Percentiles rank a stretch among this genome's conserved stretches.
These are phyloP conservation scores for Rhaphigaster nebulosa DNA, from an alignment of 2,888 invertebrate genomes.

Conservation along the genomic window DNA sequence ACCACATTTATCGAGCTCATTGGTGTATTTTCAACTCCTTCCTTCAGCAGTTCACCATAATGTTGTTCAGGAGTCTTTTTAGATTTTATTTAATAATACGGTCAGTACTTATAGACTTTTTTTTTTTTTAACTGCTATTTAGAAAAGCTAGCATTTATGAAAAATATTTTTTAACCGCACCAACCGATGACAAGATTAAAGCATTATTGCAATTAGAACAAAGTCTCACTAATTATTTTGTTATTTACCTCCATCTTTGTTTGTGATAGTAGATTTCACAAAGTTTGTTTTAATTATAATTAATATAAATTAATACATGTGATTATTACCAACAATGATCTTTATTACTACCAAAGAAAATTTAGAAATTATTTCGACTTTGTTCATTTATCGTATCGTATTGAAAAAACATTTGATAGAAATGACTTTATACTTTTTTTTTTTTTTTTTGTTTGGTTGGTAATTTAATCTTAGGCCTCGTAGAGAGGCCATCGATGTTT, in stretches of 20 bases:
- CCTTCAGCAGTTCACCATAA: too few relatives aligned
- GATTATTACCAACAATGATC: background rate
- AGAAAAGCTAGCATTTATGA: background rate
- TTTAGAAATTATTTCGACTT: background rate
- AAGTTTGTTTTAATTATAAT: background rate
- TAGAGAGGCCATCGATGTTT: too few relatives aligned
- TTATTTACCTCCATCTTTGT: background rate
- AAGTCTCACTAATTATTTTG: background rate
- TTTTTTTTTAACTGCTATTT: background rate
- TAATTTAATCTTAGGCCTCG: too few relatives aligned
- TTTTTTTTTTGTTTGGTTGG: too few relatives aligned
- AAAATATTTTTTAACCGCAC: background rate
- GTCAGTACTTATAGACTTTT: too few relatives aligned
- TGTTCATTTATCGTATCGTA: too few relatives aligned
- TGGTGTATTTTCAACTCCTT: too few relatives aligned
- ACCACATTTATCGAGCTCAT: too few relatives aligned
- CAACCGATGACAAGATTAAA: background rate
- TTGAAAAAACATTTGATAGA: too few relatives aligned
- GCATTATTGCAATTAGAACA: background rate
- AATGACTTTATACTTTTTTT: too few relatives aligned
- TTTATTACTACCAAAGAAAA: background rate
- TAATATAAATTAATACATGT: background rate
- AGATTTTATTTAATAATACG: too few relatives aligned
- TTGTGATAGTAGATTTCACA: background rate
- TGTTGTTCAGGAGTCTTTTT: too few relatives aligned